Percentiles rank a stretch among this genome's conserved stretches.
Evolutionary conservation across 1,140 invertebrate genomes (phyloP).

Genomic region (Danaus plexippus): DNA sequence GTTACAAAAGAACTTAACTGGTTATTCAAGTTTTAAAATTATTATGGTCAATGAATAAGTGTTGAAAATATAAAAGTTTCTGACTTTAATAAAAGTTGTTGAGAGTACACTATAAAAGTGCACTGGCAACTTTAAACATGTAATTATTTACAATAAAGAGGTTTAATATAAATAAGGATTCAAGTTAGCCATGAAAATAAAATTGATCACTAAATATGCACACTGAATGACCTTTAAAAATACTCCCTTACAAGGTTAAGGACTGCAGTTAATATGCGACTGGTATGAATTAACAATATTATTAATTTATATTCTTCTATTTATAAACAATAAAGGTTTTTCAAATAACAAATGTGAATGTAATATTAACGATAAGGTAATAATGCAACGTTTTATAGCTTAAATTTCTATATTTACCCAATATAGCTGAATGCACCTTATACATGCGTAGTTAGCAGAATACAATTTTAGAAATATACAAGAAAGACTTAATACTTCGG

Average conservation of each 20-base stretch:
- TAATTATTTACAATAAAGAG: no score
- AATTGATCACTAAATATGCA: constrained; percentile 33
- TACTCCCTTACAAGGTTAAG: constrained; percentile 44
- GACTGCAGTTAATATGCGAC: constrained; percentile 25
- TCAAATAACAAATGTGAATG: no score
- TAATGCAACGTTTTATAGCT: no score
- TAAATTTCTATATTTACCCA: no score
- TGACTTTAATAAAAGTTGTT: no score
- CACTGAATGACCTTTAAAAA: constrained; percentile 41
- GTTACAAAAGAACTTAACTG: no score
- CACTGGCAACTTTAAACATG: no score
- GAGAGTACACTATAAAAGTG: no score
- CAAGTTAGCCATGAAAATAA: constrained; percentile 47
- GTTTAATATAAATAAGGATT: constrained; percentile 31
- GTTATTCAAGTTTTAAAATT: no score
- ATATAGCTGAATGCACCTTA: background rate
- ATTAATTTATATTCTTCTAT: background rate
- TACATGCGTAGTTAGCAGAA: constrained; percentile 22
- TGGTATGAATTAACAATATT: constrained; percentile 9
- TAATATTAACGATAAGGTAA: no score
- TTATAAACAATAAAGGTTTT: background rate
- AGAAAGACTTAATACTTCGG: constrained; percentile 28
- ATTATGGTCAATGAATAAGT: no score
- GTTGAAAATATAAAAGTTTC: no score
- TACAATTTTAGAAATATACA: constrained; percentile 11